phyloP scores from a whole-genome alignment of 2,888 invertebrate genomes.

The Toxonevra muliebris region DNA sequence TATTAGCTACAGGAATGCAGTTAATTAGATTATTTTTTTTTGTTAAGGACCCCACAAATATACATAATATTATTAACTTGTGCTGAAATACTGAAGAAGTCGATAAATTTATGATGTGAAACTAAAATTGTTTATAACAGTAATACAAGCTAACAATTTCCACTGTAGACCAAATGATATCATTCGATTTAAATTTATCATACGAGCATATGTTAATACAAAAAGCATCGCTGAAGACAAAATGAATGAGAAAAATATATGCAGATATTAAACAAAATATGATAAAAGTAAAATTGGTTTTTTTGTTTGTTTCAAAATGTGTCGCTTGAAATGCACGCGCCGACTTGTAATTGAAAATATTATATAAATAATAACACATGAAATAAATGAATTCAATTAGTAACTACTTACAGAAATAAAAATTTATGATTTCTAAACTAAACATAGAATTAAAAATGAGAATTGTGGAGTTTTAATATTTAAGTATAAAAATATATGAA shows the following conservation, averaged over 20 bases:
- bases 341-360: no score
- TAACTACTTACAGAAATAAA: no score
- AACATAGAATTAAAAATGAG: no score
- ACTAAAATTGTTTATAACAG: conserved; percentile 25
- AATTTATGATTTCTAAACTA: no score
- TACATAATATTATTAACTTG: not conserved
- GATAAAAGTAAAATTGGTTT: conserved; percentile 22
- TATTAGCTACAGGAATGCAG: not conserved
- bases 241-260: conserved; percentile 19
- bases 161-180: conserved; percentile 28
- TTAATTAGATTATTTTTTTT: conserved; percentile 22
- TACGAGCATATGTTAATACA: conserved; percentile 9
- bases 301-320: not conserved
- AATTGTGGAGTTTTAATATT: conserved; percentile 23
- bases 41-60: conserved; percentile 17
- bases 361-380: no score
- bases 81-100: no score
- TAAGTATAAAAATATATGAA: conserved; percentile 25
- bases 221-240: not conserved
- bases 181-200: conserved; percentile 24
- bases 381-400: no score
- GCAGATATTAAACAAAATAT: conserved; percentile 23
- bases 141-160: conserved; percentile 17
- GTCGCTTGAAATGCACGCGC: no score
- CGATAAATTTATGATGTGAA: conserved; percentile 24